Conservation (phyloP, 2,888 invertebrate species). For the Beris chalybata region DNA sequence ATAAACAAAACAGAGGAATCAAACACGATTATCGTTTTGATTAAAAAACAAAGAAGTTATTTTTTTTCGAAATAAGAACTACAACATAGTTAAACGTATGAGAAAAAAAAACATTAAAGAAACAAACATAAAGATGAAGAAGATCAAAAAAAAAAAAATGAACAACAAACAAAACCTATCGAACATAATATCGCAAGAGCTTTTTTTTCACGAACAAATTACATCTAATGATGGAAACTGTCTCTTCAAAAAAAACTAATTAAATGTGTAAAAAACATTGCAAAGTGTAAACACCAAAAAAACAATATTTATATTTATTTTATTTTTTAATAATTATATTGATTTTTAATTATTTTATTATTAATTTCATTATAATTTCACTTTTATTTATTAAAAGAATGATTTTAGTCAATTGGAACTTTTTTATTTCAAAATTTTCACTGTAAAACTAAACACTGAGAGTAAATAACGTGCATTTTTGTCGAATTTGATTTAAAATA, state of each 20-base stretch:
- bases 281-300: background rate
- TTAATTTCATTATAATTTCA: conserved; percentile 24
- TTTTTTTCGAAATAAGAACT: background rate
- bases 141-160: background rate
- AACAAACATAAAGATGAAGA: background rate
- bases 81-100: background rate
- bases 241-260: background rate
- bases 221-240: background rate
- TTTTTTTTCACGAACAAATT: conserved; percentile 15
- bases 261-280: background rate
- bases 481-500: background rate
- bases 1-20: background rate
- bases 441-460: background rate
- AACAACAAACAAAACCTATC: background rate
- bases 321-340: conserved; percentile 10
- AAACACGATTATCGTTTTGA: too few relatives aligned
- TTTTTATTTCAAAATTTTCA: conserved; percentile 29
- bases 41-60: background rate
- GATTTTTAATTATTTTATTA: conserved; percentile 6
- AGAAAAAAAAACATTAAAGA: background rate
- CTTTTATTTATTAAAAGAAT: conserved; percentile 28
- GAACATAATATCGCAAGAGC: conserved; percentile 25
- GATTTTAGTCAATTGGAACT: background rate
- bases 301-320: background rate
- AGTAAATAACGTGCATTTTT: conserved; percentile 6